These are phyloP conservation scores for Hemistola chrysoprasaria DNA, from an alignment of 2,888 invertebrate genomes.

Conservation along the genomic window DNA sequence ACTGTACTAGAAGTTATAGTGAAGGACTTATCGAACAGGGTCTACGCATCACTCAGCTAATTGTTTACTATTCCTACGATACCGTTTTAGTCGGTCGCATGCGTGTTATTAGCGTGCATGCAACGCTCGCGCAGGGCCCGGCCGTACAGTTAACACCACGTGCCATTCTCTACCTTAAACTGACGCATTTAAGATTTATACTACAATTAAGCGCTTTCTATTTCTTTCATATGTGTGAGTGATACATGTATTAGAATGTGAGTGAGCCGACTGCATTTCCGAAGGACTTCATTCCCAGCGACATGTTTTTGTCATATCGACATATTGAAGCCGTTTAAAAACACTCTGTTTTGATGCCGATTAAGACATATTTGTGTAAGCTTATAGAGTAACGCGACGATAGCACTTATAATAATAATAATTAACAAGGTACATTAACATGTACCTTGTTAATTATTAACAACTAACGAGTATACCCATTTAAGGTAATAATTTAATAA, in stretches of 20 bases:
- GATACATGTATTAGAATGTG: constrained; percentile 58
- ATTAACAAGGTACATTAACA: constrained; percentile 14
- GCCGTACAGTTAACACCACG: constrained; percentile 25
- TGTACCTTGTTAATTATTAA: too few relatives aligned
- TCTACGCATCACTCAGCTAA: constrained; percentile 63
- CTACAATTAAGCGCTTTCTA: constrained; percentile 33
- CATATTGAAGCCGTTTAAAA: constrained; percentile 61
- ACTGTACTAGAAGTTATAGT: too few relatives aligned
- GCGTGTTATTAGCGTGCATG: constrained; percentile 55
- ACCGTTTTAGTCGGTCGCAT: constrained; percentile 63
- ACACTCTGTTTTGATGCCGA: constrained; percentile 45
- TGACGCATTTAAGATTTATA: constrained; percentile 43
- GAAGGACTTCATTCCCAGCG: constrained; percentile 67
- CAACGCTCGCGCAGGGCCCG: constrained; percentile 8
- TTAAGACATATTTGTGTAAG: constrained; percentile 32
- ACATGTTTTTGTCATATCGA: constrained; percentile 65
- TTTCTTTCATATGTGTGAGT: constrained; percentile 52
- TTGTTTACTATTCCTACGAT: constrained; percentile 75
- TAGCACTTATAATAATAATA: constrained; percentile 14
- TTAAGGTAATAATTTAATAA: constrained; percentile 13
- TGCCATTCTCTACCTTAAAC: constrained; percentile 43
- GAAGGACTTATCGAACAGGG: constrained; percentile 61
- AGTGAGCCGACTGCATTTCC: constrained; percentile 71
- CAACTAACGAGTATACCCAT: too few relatives aligned
- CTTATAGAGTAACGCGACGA: constrained; percentile 24